Conservation (phyloP, 2,797 vertebrate species). For the Sciaenops ocellatus region DNA sequence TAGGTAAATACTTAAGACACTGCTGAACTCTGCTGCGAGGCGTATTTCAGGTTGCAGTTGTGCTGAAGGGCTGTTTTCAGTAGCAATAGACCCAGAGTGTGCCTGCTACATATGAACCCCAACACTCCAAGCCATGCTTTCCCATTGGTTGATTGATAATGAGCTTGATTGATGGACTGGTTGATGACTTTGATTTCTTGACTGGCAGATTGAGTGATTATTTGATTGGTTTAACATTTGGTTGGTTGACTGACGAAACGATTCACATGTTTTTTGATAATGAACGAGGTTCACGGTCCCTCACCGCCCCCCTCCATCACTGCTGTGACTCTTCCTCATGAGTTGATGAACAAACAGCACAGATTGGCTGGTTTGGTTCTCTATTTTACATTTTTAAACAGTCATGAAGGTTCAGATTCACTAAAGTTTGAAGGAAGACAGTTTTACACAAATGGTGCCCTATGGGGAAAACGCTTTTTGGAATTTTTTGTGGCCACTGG, state of each 20-base stretch:
- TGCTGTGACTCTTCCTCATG: slow-evolving; percentile 44
- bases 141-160: slow-evolving; percentile 42
- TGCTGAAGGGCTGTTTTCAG: slow-evolving; percentile 89
- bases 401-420: slow-evolving; percentile 39
- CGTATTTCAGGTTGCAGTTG: slow-evolving; percentile 81
- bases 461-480: too few relatives aligned
- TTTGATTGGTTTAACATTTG: slow-evolving; percentile 35
- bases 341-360: slow-evolving; percentile 21
- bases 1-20: slow-evolving; percentile 63
- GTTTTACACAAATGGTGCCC: too few relatives aligned
- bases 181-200: slow-evolving; percentile 26
- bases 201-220: slow-evolving; percentile 27
- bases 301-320: background rate
- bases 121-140: slow-evolving; percentile 62
- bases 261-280: slow-evolving; percentile 54
- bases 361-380: slow-evolving; percentile 26
- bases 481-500: background rate
- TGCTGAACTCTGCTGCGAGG: slow-evolving; percentile 73
- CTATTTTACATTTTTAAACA: slow-evolving; percentile 5
- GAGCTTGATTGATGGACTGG: slow-evolving; percentile 36
- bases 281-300: slow-evolving; percentile 23
- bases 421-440: slow-evolving; percentile 7
- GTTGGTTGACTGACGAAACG: slow-evolving; percentile 29
- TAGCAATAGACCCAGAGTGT: slow-evolving; percentile 90
- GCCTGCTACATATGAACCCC: slow-evolving; percentile 80